Conservation (phyloP, 2,113 vertebrate species). For the Eurypyga helias region DNA sequence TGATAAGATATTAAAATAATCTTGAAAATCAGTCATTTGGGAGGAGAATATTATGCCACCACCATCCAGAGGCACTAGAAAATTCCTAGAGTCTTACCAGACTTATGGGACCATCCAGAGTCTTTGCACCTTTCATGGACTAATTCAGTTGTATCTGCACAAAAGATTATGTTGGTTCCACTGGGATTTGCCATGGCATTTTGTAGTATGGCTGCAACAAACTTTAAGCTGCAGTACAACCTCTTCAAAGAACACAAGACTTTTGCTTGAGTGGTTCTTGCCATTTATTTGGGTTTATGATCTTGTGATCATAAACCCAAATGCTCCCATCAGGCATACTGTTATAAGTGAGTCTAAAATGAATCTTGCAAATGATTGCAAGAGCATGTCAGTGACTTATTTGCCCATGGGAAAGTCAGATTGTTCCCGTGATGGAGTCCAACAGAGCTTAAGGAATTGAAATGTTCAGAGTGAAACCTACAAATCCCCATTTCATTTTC, state of each 20-base stretch:
- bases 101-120: not conserved
- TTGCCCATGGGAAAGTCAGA: conserved; percentile 11
- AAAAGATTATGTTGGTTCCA: not conserved
- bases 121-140: not conserved
- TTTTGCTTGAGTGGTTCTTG: not conserved
- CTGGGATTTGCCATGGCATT: not conserved
- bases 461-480: conserved; percentile 27
- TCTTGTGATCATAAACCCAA: conserved; percentile 2
- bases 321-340: not conserved
- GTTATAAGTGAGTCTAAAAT: not conserved
- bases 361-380: not conserved
- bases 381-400: not conserved
- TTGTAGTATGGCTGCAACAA: not conserved
- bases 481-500: conserved; percentile 55
- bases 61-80: not conserved
- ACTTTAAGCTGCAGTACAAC: not conserved
- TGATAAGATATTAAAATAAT: not conserved
- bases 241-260: not conserved
- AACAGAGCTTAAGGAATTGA: conserved; percentile 23
- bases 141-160: not conserved
- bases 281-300: not conserved
- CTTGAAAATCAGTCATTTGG: not conserved
- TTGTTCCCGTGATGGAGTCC: conserved; percentile 29
- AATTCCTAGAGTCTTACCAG: not conserved
- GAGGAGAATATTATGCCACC: not conserved